Conservation (phyloP, 2,888 invertebrate species). For the Cetonia aurata region DNA sequence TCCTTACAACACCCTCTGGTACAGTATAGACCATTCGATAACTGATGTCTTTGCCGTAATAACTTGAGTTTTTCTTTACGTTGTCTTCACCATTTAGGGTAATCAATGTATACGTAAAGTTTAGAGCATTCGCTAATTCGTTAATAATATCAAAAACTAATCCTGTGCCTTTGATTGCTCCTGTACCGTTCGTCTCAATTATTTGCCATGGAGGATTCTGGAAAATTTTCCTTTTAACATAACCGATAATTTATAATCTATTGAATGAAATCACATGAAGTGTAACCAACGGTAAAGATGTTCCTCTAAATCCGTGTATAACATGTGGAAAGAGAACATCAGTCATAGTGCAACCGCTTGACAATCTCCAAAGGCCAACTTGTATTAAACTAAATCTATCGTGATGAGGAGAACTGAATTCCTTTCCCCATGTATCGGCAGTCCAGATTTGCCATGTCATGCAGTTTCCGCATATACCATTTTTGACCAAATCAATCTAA, state of each 20-base stretch:
- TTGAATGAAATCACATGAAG: slow-evolving; percentile 75
- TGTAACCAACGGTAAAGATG: slow-evolving; percentile 78
- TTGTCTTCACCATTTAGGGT: slow-evolving; percentile 16
- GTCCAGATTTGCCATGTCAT: slow-evolving; percentile 71
- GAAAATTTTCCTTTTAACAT: slow-evolving; percentile 53
- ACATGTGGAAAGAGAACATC: slow-evolving; percentile 86
- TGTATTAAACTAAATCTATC: slow-evolving; percentile 64
- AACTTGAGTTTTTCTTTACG: slow-evolving; percentile 3
- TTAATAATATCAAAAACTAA: slow-evolving; percentile 84
- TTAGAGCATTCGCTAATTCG: slow-evolving; percentile 80
- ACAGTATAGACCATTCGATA: slow-evolving; percentile 58
- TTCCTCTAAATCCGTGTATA: slow-evolving; percentile 82
- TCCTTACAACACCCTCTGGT: slow-evolving; percentile 66
- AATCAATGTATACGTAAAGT: slow-evolving; percentile 78
- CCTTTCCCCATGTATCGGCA: slow-evolving; percentile 72
- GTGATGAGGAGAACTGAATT: slow-evolving; percentile 55
- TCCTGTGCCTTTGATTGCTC: slow-evolving; percentile 74
- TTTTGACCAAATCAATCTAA: slow-evolving; percentile 61
- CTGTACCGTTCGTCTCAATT: slow-evolving; percentile 72
- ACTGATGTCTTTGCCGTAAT: slow-evolving; percentile 23
- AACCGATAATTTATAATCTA: not conserved
- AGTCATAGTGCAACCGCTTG: slow-evolving; percentile 74
- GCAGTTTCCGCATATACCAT: slow-evolving; percentile 70
- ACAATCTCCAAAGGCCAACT: slow-evolving; percentile 82
- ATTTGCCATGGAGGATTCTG: slow-evolving; percentile 94